Evolutionary conservation across 2,888 invertebrate species (phyloP), one percentile per base, ranked within the genome.

Genomic region (Epinotia bilunana): DNA sequence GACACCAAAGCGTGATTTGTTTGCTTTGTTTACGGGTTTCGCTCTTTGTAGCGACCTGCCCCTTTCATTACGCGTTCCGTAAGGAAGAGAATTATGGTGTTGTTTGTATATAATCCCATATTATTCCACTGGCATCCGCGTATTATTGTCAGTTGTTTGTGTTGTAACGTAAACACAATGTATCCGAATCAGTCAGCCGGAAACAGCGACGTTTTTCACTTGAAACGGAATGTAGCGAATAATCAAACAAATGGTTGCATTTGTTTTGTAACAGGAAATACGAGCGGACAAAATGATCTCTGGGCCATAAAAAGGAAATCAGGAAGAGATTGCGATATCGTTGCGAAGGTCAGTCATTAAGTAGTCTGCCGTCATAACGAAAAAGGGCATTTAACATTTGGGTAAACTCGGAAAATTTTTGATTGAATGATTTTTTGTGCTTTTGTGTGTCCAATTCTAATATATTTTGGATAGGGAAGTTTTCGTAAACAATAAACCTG

Each of bases 241-340:
- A 71, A 70, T 74, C 60, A 71, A 65, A 71, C 70, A 71, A 70
- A 74, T 74, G 60, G 64, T 60, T 61, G n/a, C 64, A 65, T 65
- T 69, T 70, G 65, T 64, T 53, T 53, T 53, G n/a, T 53, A 64
- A 60, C 58, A 49, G 74, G 64, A 71, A 64, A 64, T 55, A 39
- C 43, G 39, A 53, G 23, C 39, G 53, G 33, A 18, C 58, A 23
- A 18, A 43, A 65, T 28, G 23, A 60, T 74, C 39, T 71, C 64
- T 74, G 43, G 53, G 58, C 57, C 57, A 63, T 64, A 60, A 63
- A 70, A 64, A 60, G n/a, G 43, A 71, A 71, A 65, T 65, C 64
- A 23, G 70, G 63, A 39, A 49, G 58, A 58, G 49, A 74, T 74
- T 58, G 53, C 53, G 53, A 53, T 16, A 4, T 4, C 49, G 49